Conservation (phyloP, 2,113 vertebrate species). For the Myocastor coypus region DNA sequence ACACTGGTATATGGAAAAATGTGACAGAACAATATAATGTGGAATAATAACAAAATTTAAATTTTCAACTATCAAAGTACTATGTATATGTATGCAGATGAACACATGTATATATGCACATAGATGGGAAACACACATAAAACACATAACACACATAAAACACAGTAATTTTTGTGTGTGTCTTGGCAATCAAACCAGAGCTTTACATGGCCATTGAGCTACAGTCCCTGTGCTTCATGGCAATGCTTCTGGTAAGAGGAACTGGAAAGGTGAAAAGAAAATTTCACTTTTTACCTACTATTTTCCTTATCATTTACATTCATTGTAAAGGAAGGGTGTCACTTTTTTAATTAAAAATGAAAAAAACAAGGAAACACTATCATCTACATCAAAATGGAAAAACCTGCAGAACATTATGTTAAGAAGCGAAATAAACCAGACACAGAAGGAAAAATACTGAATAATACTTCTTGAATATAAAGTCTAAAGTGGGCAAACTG, state of each 20-base stretch:
- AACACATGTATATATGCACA: rapidly evolving
- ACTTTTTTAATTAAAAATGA: background rate
- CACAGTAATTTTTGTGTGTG: background rate
- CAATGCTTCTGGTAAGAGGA: background rate
- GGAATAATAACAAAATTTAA: background rate
- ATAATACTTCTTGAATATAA: too few relatives aligned
- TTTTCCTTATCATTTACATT: slow-evolving; percentile 26
- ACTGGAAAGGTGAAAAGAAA: background rate
- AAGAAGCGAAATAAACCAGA: background rate
- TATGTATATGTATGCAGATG: background rate
- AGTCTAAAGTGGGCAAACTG: background rate
- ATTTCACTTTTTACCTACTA: background rate
- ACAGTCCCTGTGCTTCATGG: too few relatives aligned
- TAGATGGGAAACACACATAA: background rate
- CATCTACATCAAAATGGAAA: background rate
- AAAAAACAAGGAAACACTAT: background rate
- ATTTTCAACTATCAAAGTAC: background rate
- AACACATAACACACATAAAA: background rate
- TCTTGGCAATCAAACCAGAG: background rate
- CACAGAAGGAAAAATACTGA: background rate
- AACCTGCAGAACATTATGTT: background rate
- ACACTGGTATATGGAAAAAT: background rate
- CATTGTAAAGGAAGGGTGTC: background rate
- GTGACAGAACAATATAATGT: background rate
- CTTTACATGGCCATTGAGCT: background rate